phyloP scores from a whole-genome alignment of 2,797 vertebrate species.

The Poeciliopsis turneri region DNA sequence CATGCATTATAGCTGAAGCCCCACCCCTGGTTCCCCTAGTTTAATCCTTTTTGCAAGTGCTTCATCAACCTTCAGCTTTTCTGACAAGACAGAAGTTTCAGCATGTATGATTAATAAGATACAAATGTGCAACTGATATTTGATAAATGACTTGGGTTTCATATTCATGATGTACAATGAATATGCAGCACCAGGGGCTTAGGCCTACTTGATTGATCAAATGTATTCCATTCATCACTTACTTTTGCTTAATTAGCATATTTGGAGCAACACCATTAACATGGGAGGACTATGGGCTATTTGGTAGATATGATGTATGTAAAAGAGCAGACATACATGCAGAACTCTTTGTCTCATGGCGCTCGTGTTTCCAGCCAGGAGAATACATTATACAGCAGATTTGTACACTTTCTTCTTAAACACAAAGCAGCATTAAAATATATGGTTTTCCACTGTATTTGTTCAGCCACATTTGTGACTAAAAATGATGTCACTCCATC shows the following conservation, averaged over 20 bases:
- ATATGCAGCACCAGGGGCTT: conserved; percentile 79
- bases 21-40: conserved; percentile 57
- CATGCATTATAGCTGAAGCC: conserved; percentile 61
- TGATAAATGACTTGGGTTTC: conserved; percentile 79
- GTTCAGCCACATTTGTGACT: conserved; percentile 21
- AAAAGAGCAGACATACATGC: conserved; percentile 57
- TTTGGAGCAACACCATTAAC: conserved; percentile 75
- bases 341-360: conserved; percentile 67
- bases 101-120: conserved; percentile 81
- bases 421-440: conserved; percentile 24
- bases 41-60: conserved; percentile 70
- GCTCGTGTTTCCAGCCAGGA: conserved; percentile 50
- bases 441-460: conserved; percentile 27
- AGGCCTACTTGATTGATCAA: conserved; percentile 82
- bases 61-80: conserved; percentile 77
- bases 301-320: conserved; percentile 72
- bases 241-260: conserved; percentile 80
- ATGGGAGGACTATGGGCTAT: conserved; percentile 72
- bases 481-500: conserved; percentile 15
- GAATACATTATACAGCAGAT: conserved; percentile 57
- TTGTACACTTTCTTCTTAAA: conserved; percentile 44
- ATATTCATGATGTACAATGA: conserved; percentile 82
- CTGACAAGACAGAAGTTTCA: conserved; percentile 76
- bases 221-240: conserved; percentile 82
- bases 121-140: conserved; percentile 80